These are phyloP conservation scores for Sakesphorus luctuosus DNA, from an alignment of 2,113 vertebrate species.

Conservation along the genomic window DNA sequence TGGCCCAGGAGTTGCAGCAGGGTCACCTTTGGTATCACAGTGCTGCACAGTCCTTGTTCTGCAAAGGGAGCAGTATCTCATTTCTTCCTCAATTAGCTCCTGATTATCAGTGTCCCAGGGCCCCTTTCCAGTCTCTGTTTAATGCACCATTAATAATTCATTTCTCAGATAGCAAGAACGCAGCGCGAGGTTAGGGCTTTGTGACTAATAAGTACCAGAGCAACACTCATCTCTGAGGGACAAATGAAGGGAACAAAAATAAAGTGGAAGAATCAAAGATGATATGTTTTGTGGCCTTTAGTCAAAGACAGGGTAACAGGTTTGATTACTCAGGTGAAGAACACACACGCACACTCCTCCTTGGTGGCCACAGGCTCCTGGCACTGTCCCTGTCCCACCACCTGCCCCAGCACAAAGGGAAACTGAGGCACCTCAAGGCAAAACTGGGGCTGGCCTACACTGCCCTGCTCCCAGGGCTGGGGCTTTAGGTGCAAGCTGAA, in stretches of 20 bases:
- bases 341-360: background rate
- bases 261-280: conserved; percentile 18
- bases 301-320: conserved; percentile 1
- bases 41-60: background rate
- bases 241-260: conserved; percentile 54
- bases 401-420: background rate
- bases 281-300: conserved; percentile 16
- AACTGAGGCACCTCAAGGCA: background rate
- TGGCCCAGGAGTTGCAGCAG: background rate
- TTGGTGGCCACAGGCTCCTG: fast-evolving
- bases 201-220: conserved; percentile 46
- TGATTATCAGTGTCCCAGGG: conserved; percentile 74
- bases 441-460: background rate
- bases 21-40: conserved; percentile 66
- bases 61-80: conserved; percentile 58
- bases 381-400: fast-evolving
- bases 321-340: conserved; percentile 25
- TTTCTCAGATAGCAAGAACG: conserved; percentile 65
- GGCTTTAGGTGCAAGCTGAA: background rate
- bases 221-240: conserved; percentile 42
- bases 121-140: conserved; percentile 66
- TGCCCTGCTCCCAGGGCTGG: background rate
- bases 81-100: conserved; percentile 76
- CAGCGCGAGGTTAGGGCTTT: conserved; percentile 40
- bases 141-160: conserved; percentile 77